Evolutionary conservation across 2,797 vertebrate genomes (phyloP), one percentile per base, ranked within the genome.

Genomic region (Antennarius maculatus): DNA sequence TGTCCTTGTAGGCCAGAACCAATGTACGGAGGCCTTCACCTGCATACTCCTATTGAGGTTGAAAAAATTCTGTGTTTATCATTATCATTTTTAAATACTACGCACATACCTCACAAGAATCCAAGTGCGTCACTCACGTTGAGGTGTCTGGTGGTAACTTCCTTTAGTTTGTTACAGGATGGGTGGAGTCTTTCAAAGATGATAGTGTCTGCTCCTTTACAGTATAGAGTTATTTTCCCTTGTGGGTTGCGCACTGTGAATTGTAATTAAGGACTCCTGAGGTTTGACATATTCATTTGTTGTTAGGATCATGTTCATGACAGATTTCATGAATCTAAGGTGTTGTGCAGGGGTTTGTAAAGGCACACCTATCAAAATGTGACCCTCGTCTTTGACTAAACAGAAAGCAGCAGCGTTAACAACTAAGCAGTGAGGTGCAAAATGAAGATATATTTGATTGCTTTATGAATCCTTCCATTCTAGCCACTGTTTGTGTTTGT

Each of bases 141-240:
- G 65, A 98, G 91, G 59, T 96, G 95, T 8, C 77, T 48, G 0
- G 92, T 95, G 81, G 96, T 98, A 56, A 92, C 79, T 0, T 94
- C 81, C 89, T 69, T 91, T 55, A 97, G 90, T 64, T 89, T 75
- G 4, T 41, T 76, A 13, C 93, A 96, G 70, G 94, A 95, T 0
- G 91, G 86, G 66, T 96, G 82, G 23, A 99, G 93, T 29, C 95
- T 93, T 49, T 96, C 92, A 3, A 88, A 97, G 77, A 98, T 89
- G 68, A 98, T 94, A 31, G 96, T 97, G 88, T 99, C 97, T 1
- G 97, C 97, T 7, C 97, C 97, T 81, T 99, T 99, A 88, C 97
- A 99, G 91, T 91, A 97, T 7, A 99, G 88, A 31, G 89, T 92
- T 76, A 97, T 18, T 43, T 84, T 92, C 7, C 95, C 94, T 5